Conservation (phyloP, 64 coral and sea anemone genomes). For the Pocillopora damicornis region DNA sequence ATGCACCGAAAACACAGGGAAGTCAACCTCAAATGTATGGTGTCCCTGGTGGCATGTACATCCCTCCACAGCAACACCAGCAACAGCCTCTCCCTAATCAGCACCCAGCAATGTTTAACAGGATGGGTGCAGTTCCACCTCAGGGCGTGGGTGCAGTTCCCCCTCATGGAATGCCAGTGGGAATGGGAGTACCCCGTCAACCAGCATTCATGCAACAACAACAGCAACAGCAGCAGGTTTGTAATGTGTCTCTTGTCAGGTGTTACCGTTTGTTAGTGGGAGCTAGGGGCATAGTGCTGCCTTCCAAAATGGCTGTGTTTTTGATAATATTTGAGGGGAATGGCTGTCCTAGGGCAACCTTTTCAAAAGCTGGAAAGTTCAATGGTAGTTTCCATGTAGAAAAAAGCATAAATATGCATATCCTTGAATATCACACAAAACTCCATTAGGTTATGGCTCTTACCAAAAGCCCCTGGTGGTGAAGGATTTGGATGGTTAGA, state of each 20-base stretch:
- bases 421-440: too few species aligned
- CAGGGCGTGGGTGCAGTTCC: background rate
- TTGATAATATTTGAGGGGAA: too few species aligned
- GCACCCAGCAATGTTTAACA: conserved; percentile 15
- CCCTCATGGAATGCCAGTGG: background rate
- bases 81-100: conserved; percentile 2
- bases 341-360: too few species aligned
- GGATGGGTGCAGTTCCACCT: background rate
- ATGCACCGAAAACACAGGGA: background rate
- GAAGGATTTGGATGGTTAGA: too few species aligned
- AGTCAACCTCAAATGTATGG: conserved; percentile 63
- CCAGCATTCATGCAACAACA: conserved; percentile 41
- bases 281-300: too few species aligned
- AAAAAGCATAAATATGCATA: too few species aligned
- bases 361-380: too few species aligned
- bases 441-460: too few species aligned
- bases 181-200: conserved; percentile 23
- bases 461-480: too few species aligned
- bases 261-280: too few species aligned
- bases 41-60: conserved; percentile 64
- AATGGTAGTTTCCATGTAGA: too few species aligned
- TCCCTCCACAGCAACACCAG: conserved; percentile 42
- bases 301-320: too few species aligned
- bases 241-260: background rate
- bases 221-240: conserved; percentile 54